Percentiles rank a stretch among this genome's conserved stretches.
Evolutionary conservation across 2,113 vertebrate genomes (phyloP).

Genomic region (Manacus vitellinus): DNA sequence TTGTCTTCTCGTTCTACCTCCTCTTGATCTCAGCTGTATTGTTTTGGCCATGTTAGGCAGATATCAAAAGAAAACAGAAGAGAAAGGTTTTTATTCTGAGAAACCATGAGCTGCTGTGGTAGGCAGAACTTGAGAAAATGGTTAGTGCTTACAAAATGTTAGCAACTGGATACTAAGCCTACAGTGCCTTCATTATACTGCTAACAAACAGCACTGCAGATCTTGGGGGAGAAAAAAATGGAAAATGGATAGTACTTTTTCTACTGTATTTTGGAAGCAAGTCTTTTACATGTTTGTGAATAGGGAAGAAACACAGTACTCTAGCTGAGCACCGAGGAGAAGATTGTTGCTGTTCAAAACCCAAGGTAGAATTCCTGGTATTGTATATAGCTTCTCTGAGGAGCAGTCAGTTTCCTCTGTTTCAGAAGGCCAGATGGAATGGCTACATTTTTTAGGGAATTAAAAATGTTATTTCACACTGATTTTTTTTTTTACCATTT

Average conservation of each 20-base stretch:
- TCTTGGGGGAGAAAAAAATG: neutral
- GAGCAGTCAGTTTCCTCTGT: neutral
- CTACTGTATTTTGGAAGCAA: neutral
- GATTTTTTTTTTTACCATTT: neutral
- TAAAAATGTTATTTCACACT: neutral
- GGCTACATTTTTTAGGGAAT: neutral
- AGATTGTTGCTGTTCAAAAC: neutral
- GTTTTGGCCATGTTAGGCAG: neutral
- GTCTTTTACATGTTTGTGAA: neutral
- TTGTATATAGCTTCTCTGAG: neutral
- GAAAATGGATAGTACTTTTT: neutral
- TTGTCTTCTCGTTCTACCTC: neutral
- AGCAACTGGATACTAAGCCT: neutral
- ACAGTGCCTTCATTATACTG: neutral
- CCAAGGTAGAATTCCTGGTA: neutral
- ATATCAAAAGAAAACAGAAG: neutral
- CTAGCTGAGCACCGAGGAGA: neutral
- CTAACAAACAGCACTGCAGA: neutral
- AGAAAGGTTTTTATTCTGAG: neutral
- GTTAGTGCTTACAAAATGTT: neutral
- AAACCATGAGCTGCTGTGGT: neutral
- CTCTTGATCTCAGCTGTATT: neutral
- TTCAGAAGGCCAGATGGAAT: neutral
- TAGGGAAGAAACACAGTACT: neutral
- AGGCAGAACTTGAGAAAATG: neutral